phyloP scores from a whole-genome alignment of 64 coral and sea anemone species.

The Trachythela sp. region DNA sequence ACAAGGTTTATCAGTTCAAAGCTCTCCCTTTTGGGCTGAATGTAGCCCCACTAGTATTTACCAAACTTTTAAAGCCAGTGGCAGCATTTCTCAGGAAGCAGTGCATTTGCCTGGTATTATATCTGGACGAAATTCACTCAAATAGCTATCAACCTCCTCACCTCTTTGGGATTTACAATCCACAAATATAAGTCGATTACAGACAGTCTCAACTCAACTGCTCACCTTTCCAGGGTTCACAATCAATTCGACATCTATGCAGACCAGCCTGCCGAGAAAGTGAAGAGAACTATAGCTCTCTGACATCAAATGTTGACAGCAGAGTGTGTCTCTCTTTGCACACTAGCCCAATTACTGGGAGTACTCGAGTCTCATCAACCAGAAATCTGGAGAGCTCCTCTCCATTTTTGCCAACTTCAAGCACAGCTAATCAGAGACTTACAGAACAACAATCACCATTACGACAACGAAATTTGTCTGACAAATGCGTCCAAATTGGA shows the following conservation, averaged over 20 bases:
- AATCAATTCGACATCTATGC: not conserved
- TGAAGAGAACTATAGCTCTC: not conserved
- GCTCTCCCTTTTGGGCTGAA: not conserved
- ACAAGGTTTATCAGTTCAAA: not conserved
- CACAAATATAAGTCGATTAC: conserved; percentile 27
- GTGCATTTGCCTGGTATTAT: not conserved
- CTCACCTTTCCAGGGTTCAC: conserved; percentile 39
- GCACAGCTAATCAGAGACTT: conserved; percentile 26
- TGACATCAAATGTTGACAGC: not conserved
- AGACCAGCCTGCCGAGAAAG: conserved; percentile 22
- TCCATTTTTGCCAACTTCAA: conserved; percentile 41
- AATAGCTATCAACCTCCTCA: not conserved
- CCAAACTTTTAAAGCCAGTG: not conserved
- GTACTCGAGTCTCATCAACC: conserved; percentile 16
- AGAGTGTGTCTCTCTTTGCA: not conserved
- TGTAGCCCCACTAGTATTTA: not conserved
- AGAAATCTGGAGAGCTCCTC: conserved; percentile 46
- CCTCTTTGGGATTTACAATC: conserved; percentile 34
- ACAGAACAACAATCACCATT: not conserved
- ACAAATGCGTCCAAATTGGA: not conserved
- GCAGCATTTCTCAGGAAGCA: not conserved
- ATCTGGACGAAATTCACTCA: conserved; percentile 19
- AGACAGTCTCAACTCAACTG: conserved; percentile 5
- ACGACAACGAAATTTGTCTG: not conserved
- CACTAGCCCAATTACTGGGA: conserved; percentile 23